Conservation (phyloP, 2,888 invertebrate genomes). For the Tinea pellionella region DNA sequence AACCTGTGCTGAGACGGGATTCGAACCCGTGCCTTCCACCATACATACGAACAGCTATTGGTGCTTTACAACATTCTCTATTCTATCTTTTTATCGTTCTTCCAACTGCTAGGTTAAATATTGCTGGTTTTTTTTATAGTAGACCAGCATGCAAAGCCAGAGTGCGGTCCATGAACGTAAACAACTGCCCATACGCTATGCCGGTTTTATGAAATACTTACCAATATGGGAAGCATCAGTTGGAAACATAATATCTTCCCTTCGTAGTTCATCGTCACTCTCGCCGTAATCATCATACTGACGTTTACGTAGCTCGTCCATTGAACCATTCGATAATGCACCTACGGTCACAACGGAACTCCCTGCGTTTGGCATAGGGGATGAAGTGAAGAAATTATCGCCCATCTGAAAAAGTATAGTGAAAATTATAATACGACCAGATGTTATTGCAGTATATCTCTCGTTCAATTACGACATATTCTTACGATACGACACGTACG, state of each 20-base stretch:
- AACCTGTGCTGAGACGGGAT: too few species aligned
- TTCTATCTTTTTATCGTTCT: too few species aligned
- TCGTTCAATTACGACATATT: not conserved
- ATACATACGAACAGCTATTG: too few species aligned
- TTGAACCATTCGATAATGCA: conserved; percentile 73
- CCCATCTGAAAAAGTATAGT: conserved; percentile 30
- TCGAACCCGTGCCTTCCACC: too few species aligned
- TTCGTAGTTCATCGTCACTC: conserved; percentile 89
- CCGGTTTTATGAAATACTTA: conserved; percentile 36
- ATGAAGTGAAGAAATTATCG: conserved; percentile 60
- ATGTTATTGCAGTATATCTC: not conserved
- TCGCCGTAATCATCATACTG: conserved; percentile 86
- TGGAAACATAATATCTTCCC: conserved; percentile 87
- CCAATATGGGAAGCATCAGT: conserved; percentile 75
- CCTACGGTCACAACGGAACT: conserved; percentile 53
- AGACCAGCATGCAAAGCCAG: too few species aligned
- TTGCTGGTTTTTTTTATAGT: too few species aligned
- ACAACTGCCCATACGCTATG: too few species aligned
- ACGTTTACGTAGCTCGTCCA: conserved; percentile 69
- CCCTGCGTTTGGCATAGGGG: conserved; percentile 44
- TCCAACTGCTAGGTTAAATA: too few species aligned
- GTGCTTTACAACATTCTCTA: too few species aligned
- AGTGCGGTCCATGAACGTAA: too few species aligned
- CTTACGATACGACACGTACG: too few species aligned
- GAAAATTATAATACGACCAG: not conserved